A percentile compares a stretch with the other conserved stretches of the same genome.
phyloP scores from a whole-genome alignment of 2,797 vertebrate species.

The Eleutherodactylus coqui region DNA sequence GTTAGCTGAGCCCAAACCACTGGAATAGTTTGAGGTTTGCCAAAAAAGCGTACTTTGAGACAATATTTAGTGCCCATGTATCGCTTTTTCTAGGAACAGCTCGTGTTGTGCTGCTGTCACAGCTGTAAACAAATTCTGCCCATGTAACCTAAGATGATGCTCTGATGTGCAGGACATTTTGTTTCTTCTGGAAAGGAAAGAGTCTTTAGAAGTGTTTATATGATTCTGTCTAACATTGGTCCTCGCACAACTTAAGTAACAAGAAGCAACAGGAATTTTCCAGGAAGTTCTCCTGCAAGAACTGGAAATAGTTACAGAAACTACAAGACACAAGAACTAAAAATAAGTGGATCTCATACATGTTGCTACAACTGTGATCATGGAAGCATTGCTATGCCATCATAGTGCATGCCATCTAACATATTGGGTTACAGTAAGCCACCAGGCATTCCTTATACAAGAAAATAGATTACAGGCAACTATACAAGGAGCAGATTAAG shows the following conservation, averaged over 20 bases:
- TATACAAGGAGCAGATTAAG: too few relatives aligned
- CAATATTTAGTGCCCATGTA: slow-evolving; percentile 34
- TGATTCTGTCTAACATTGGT: slow-evolving; percentile 70
- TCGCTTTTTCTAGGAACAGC: slow-evolving; percentile 65
- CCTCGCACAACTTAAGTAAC: slow-evolving; percentile 67
- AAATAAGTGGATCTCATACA: slow-evolving; percentile 59
- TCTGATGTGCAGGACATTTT: slow-evolving; percentile 73
- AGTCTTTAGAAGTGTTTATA: slow-evolving; percentile 67
- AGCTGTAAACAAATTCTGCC: slow-evolving; percentile 73
- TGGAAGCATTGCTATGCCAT: background rate
- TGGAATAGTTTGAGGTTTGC: slow-evolving; percentile 46
- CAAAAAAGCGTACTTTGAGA: slow-evolving; percentile 16
- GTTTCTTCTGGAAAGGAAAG: slow-evolving; percentile 68
- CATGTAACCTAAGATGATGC: slow-evolving; percentile 71
- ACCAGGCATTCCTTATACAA: background rate
- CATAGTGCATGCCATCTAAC: background rate
- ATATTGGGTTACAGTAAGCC: background rate
- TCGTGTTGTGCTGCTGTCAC: slow-evolving; percentile 60
- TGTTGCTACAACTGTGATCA: slow-evolving; percentile 9
- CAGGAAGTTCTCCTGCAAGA: slow-evolving; percentile 70
- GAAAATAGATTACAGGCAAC: background rate
- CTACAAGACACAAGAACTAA: slow-evolving; percentile 69
- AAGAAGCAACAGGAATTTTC: slow-evolving; percentile 74
- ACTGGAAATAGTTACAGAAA: slow-evolving; percentile 63
- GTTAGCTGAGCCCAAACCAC: slow-evolving; percentile 34